These are phyloP conservation scores for Herminia tarsipennalis DNA, from an alignment of 2,888 invertebrate genomes.

Conservation along the genomic window DNA sequence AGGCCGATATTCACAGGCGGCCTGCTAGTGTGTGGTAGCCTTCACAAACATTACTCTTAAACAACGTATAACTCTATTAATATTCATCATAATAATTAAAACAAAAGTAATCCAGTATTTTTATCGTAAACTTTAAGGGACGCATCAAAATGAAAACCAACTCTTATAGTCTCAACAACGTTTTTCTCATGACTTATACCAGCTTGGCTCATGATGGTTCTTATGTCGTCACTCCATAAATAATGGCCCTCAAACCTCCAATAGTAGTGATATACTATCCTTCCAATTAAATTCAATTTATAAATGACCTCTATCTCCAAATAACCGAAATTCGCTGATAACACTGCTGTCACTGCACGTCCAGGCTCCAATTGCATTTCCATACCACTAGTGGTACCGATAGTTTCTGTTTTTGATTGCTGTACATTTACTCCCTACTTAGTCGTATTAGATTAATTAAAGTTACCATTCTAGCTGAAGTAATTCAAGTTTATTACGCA, in stretches of 20 bases:
- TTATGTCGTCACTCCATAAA: slow-evolving; percentile 64
- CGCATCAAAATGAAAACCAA: slow-evolving; percentile 65
- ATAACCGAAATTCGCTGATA: slow-evolving; percentile 61
- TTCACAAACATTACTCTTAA: too few relatives aligned
- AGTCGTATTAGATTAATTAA: slow-evolving; percentile 60
- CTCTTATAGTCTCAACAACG: slow-evolving; percentile 51
- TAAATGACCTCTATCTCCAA: slow-evolving; percentile 66
- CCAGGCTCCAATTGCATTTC: slow-evolving; percentile 68
- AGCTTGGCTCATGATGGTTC: slow-evolving; percentile 56
- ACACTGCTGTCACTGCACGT: slow-evolving; percentile 61
- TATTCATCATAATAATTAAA: too few relatives aligned
- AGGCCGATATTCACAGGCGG: too few relatives aligned
- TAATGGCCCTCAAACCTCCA: slow-evolving; percentile 59
- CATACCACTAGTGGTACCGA: slow-evolving; percentile 62
- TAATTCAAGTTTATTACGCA: slow-evolving; percentile 66
- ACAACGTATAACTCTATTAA: too few relatives aligned
- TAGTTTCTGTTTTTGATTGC: slow-evolving; percentile 58
- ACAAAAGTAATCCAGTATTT: slow-evolving; percentile 41
- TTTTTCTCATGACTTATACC: slow-evolving; percentile 54
- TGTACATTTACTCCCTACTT: slow-evolving; percentile 66
- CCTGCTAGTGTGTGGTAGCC: too few relatives aligned
- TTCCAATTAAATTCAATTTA: slow-evolving; percentile 57
- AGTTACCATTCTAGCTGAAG: slow-evolving; percentile 56
- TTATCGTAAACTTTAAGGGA: slow-evolving; percentile 67
- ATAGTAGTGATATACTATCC: slow-evolving; percentile 66